Conservation (phyloP, 1,140 invertebrate genomes). For the Brachionus asplanchnoidis region DNA sequence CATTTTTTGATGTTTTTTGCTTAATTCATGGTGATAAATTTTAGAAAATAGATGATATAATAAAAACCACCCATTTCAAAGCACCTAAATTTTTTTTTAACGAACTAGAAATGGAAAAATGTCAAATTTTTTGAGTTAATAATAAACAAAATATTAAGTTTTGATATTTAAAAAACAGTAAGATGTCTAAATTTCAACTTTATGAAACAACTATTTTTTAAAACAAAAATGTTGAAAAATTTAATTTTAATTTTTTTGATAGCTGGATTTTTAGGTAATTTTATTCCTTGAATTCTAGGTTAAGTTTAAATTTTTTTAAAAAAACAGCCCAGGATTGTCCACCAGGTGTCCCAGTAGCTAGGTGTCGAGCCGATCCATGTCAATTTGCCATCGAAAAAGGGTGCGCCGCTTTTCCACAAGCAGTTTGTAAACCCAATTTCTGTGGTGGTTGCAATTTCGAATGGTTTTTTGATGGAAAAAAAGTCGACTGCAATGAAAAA, state of each 20-base stretch:
- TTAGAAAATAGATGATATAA: too few relatives aligned
- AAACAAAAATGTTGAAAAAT: background rate
- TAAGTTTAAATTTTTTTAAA: background rate
- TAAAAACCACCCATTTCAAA: too few relatives aligned
- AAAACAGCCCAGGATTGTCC: background rate
- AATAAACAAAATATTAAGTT: too few relatives aligned
- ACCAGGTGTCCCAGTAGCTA: background rate
- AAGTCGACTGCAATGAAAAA: background rate
- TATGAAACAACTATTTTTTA: background rate
- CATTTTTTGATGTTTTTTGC: too few relatives aligned
- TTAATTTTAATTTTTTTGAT: background rate
- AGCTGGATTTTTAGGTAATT: background rate
- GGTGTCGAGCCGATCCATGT: background rate
- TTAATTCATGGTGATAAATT: too few relatives aligned
- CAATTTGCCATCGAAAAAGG: background rate
- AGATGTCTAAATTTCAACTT: too few relatives aligned
- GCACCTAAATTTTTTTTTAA: too few relatives aligned
- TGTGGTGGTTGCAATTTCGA: conserved; percentile 27
- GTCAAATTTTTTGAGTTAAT: too few relatives aligned
- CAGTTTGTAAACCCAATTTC: background rate
- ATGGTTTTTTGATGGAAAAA: background rate
- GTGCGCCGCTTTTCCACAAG: background rate
- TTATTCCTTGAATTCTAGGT: background rate
- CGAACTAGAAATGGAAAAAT: too few relatives aligned
- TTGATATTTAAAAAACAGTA: too few relatives aligned